phyloP scores from a whole-genome alignment of 2,797 vertebrate genomes.

The Eutrigla gurnardus region DNA sequence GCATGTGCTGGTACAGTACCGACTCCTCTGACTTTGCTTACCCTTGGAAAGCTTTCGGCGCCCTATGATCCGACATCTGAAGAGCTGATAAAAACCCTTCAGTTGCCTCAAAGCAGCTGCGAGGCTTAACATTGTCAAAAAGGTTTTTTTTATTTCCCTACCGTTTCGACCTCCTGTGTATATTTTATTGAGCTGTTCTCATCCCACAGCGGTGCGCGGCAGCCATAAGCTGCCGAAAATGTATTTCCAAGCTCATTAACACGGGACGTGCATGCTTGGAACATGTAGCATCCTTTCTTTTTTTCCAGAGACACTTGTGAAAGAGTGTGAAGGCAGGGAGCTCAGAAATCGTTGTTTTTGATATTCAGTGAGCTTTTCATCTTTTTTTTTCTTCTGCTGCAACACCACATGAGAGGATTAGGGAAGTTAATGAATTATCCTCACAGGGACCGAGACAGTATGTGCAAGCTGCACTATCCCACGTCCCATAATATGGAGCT shows the following conservation, averaged over 20 bases:
- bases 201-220: slow-evolving; percentile 79
- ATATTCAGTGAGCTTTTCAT: slow-evolving; percentile 84
- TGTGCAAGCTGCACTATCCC: slow-evolving; percentile 80
- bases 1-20: slow-evolving; percentile 82
- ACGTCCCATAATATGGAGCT: slow-evolving; percentile 80
- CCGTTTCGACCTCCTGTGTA: slow-evolving; percentile 88
- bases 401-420: slow-evolving; percentile 83
- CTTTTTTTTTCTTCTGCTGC: slow-evolving; percentile 73
- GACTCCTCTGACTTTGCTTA: slow-evolving; percentile 87
- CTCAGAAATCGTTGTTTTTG: slow-evolving; percentile 80
- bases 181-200: slow-evolving; percentile 90
- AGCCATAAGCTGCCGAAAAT: slow-evolving; percentile 85
- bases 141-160: slow-evolving; percentile 85
- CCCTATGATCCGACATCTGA: slow-evolving; percentile 89
- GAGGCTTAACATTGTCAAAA: slow-evolving; percentile 91
- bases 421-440: slow-evolving; percentile 85
- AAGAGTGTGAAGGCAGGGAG: slow-evolving; percentile 61
- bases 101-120: slow-evolving; percentile 87
- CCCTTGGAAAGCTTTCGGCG: slow-evolving; percentile 86
- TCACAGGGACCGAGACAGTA: slow-evolving; percentile 81
- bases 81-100: slow-evolving; percentile 87
- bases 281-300: slow-evolving; percentile 76
- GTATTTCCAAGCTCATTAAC: slow-evolving; percentile 88
- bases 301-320: slow-evolving; percentile 75
- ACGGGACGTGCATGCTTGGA: slow-evolving; percentile 75